Base-by-base conservation (phyloP, 2,888 invertebrate genomes). In the Eubasilissa splendida region DNA sequence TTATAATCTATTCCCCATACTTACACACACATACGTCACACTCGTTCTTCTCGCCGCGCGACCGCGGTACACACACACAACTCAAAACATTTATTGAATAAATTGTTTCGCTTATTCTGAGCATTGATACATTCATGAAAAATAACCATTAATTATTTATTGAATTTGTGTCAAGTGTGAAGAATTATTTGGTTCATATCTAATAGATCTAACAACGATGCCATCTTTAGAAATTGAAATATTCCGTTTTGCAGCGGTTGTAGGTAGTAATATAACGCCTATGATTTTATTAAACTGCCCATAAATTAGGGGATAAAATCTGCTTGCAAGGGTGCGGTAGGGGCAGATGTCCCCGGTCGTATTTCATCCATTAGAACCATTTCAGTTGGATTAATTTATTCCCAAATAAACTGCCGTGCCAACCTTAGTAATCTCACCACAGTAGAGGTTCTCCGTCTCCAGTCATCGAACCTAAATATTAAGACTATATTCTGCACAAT, bases 341-440 rank as follows among this genome's bases (percentile, higher is more conserved):
- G 68, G 77, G 77, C 83, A 83, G 83, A 83, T 83, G 83, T 83
- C 81, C 63, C 80, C 60, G 81, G 66, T 78, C 83, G 82, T 83
- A 83, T 82, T 82, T 83, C 83, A 83, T 80, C 83, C 83, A 83
- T 83, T 83, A 83, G 81, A 77, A 83, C 77, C 83, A 78, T 83
- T 83, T 83, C 80, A 77, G 71, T 77, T 74, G 81, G 83, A 83
- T 83, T 83, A 83, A 83, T 83, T 83, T 83, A 83, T 83, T 81
- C 81, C 75, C 80, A 80, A 81, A 83, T 83, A 81, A 83, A 83
- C 83, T 81, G 79, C 70, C 76, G 56, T 77, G 75, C 77, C 52
- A 68, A 52, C 81, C 76, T 79, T 31, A 52, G 59, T 63, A 12
- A 42, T 22, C 14, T 52, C 22, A 76, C 74, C 56, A 42, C 7